Evolutionary conservation across 2,113 vertebrate genomes (phyloP).

Genomic region (Chionomys nivalis): DNA sequence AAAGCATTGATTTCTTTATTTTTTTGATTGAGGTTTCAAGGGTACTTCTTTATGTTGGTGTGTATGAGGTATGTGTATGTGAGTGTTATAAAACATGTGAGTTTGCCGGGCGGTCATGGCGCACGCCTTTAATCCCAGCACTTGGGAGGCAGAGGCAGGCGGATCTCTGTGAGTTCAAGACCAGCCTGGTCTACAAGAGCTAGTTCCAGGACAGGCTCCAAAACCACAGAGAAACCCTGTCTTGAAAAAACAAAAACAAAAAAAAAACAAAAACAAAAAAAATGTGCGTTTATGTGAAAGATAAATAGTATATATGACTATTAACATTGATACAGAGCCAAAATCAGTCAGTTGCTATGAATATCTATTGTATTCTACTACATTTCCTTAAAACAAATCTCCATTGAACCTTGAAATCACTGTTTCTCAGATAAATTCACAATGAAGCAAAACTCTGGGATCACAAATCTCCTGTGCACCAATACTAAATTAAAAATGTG

Average conservation of each 20-base stretch:
- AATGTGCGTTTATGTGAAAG: too few species aligned
- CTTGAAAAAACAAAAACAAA: too few species aligned
- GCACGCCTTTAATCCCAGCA: too few species aligned
- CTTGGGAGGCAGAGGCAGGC: too few species aligned
- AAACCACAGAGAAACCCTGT: too few species aligned
- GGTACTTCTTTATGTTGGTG: not conserved
- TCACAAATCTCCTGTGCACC: not conserved
- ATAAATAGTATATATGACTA: not conserved
- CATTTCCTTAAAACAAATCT: not conserved
- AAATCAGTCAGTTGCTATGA: not conserved
- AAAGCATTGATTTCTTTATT: not conserved
- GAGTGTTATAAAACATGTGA: not conserved
- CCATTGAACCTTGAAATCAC: not conserved
- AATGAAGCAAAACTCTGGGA: not conserved
- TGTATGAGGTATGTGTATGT: not conserved
- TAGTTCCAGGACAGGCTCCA: too few species aligned
- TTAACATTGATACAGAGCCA: not conserved
- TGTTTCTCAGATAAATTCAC: not conserved
- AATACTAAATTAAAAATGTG: not conserved
- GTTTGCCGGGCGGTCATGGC: too few species aligned
- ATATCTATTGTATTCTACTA: not conserved
- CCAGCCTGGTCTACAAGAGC: too few species aligned
- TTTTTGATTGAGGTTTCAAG: not conserved
- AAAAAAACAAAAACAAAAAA: too few species aligned
- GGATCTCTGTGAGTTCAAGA: too few species aligned